These are phyloP conservation scores for Drosophila vallismaia DNA, from an alignment of 2,888 invertebrate species.

Conservation along the genomic window DNA sequence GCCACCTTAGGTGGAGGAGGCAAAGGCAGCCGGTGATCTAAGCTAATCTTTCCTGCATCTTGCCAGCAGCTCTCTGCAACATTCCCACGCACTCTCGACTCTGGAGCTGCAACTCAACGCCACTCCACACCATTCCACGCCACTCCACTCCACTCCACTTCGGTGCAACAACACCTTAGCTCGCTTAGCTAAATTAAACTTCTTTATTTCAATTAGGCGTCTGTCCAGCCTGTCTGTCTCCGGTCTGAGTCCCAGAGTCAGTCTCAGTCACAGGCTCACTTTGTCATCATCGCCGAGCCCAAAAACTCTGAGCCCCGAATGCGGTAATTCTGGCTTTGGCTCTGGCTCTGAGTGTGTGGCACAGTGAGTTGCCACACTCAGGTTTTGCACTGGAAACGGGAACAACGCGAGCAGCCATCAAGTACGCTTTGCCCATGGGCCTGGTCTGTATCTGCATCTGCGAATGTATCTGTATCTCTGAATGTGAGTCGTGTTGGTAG, in stretches of 20 bases:
- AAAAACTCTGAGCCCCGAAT: constrained; percentile 21
- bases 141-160: constrained; percentile 21
- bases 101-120: constrained; percentile 33
- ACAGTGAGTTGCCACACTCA: constrained; percentile 32
- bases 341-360: constrained; percentile 56
- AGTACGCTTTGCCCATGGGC: constrained; percentile 5
- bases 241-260: neutral
- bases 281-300: constrained; percentile 78
- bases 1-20: constrained; percentile 56
- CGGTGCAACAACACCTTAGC: constrained; percentile 56
- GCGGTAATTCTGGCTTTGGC: neutral
- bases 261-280: constrained; percentile 49
- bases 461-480: constrained; percentile 26
- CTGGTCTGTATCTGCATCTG: constrained; percentile 44
- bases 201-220: constrained; percentile 77
- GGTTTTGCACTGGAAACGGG: constrained; percentile 57
- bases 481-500: neutral
- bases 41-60: constrained; percentile 35
- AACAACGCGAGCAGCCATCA: constrained; percentile 73
- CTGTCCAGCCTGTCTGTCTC: constrained; percentile 42
- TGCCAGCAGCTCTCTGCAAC: constrained; percentile 7
- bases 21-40: constrained; percentile 1
- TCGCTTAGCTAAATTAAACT: constrained; percentile 73
- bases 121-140: constrained; percentile 35
- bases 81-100: constrained; percentile 61